Conservation (phyloP, 2,113 vertebrate species). For the Semnornis frantzii region DNA sequence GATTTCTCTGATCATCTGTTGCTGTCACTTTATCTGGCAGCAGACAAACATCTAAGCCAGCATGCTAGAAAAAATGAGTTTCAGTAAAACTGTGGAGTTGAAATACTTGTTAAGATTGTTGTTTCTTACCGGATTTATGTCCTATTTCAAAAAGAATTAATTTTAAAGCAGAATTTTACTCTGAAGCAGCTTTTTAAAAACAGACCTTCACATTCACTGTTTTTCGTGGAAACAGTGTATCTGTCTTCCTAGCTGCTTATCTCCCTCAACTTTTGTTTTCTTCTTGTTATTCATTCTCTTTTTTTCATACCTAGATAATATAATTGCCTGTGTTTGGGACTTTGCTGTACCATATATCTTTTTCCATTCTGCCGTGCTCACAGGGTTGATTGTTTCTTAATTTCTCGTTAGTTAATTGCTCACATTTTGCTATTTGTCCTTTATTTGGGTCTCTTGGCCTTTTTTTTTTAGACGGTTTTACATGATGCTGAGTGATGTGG, state of each 20-base stretch:
- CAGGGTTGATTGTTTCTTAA: background rate
- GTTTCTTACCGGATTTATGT: background rate
- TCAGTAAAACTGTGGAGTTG: background rate
- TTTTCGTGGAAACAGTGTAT: background rate
- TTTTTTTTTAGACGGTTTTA: background rate
- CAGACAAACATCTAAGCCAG: background rate
- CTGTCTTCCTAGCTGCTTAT: background rate
- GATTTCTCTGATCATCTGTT: rapidly evolving
- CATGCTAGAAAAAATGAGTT: background rate
- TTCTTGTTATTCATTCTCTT: background rate
- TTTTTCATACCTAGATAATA: background rate
- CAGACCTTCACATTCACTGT: rapidly evolving
- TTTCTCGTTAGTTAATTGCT: background rate
- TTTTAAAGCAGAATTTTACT: background rate
- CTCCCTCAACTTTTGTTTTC: background rate
- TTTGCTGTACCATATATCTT: background rate
- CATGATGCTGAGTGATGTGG: background rate
- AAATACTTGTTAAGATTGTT: background rate
- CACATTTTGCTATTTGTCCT: background rate
- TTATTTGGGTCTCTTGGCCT: background rate
- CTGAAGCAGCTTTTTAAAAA: background rate
- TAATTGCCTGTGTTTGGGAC: rapidly evolving
- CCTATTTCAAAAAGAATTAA: background rate
- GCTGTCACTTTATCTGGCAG: background rate
- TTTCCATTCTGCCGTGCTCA: background rate